A percentile compares a stretch with the other conserved stretches of the same genome.
phyloP scores from a whole-genome alignment of 2,113 vertebrate genomes.

The Perca flavescens region DNA sequence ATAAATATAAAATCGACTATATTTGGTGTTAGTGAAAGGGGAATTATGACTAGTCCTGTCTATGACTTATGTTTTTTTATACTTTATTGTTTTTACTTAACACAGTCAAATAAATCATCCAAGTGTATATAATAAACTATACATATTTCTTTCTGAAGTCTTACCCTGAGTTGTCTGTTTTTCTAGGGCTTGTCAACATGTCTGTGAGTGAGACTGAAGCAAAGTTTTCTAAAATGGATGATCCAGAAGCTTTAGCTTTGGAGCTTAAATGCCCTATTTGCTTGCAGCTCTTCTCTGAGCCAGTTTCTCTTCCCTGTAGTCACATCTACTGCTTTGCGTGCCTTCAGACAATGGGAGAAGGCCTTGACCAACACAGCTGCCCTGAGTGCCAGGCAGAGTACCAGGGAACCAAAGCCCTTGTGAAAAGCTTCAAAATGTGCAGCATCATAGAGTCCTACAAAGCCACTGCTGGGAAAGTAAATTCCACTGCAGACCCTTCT shows the following conservation, averaged over 20 bases:
- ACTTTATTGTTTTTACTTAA: neutral
- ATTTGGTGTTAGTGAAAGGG: neutral
- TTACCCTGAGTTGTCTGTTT: slow-evolving; percentile 27
- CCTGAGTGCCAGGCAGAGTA: slow-evolving; percentile 79
- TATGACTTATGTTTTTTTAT: neutral
- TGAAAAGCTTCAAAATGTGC: slow-evolving; percentile 75
- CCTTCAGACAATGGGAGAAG: slow-evolving; percentile 72
- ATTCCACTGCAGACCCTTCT: neutral
- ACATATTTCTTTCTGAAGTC: slow-evolving; percentile 6
- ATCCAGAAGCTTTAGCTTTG: slow-evolving; percentile 25
- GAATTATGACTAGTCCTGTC: neutral
- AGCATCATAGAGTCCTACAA: slow-evolving; percentile 75
- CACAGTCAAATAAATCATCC: neutral
- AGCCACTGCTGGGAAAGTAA: neutral
- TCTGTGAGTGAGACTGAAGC: slow-evolving; percentile 44
- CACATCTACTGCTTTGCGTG: slow-evolving; percentile 79
- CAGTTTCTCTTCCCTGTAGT: slow-evolving; percentile 78
- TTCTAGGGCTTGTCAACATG: slow-evolving; percentile 52
- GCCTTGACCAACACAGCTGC: slow-evolving; percentile 75
- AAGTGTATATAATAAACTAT: neutral
- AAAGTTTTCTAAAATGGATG: neutral
- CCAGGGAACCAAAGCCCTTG: slow-evolving; percentile 44
- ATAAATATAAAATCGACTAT: neutral
- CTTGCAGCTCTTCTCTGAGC: slow-evolving; percentile 73
- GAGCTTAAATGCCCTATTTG: slow-evolving; percentile 80